Evolutionary conservation across 2,888 invertebrate species (phyloP), one percentile per base, ranked within the genome.

Genomic region (Dryocosmus kuriphilus): DNA sequence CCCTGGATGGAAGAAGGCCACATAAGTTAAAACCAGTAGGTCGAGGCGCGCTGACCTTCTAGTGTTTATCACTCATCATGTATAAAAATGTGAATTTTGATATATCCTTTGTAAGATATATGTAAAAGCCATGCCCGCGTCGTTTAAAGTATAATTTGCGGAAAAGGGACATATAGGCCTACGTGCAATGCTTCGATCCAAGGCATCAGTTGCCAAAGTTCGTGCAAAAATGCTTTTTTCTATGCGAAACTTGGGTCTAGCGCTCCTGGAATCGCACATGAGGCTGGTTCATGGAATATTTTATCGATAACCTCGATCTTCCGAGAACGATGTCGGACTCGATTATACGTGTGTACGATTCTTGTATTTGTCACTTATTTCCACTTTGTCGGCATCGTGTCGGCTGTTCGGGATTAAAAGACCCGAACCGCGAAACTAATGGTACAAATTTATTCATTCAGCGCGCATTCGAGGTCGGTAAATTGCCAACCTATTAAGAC

Each of bases 361-460:
- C 83, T 83, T 85, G 87, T 87, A 88, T 88, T 88, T 86, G 88
- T 88, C 88, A 86, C 88, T 86, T 86, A 79, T 82, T 82, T 65
- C 60, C 57, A 63, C 82, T 85, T 85, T 86, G 84, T 82, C 83
- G 85, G 85, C 82, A 73, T 62, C 71, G 41, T 55, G 51, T 62
- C 73, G 81, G 76, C 77, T 71, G 80, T 76, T 62, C 77, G 67
- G 77, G 84, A 87, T 86, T 85, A 87, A 86, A 87, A 81, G 82
- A 83, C 76, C 82, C 82, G 80, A 74, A 71, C 74, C 62, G 57
- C 80, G 81, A 79, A 80, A 77, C 80, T 85, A 84, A 86, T 85
- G 80, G 82, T 81, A 85, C 83, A 83, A 87, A 86, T 87, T 88
- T 86, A 88, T 87, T 85, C 86, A 78, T 84, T 86, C 84, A 80